Evolutionary conservation across 2,797 vertebrate species (phyloP).

Genomic region (Sandelia bainsii): DNA sequence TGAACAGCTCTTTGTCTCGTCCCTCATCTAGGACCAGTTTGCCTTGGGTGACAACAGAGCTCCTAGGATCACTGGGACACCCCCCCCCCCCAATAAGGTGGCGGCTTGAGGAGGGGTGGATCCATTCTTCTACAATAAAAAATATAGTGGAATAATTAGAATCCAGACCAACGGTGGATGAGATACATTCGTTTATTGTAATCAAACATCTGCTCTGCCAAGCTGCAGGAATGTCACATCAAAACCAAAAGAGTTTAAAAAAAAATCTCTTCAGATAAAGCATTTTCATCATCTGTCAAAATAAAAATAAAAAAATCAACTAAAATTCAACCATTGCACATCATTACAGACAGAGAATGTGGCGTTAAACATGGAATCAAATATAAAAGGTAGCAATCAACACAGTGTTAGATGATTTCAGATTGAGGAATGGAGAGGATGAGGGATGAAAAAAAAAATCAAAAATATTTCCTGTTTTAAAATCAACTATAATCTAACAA

Average conservation of each 20-base stretch:
- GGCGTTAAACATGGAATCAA: constrained; percentile 18
- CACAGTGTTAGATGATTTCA: constrained; percentile 16
- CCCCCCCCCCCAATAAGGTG: no score
- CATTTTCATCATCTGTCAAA: constrained; percentile 40
- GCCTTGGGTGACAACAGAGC: no score
- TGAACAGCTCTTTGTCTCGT: no score
- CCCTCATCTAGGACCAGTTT: no score
- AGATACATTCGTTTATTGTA: constrained; percentile 78
- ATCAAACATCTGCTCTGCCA: constrained; percentile 51
- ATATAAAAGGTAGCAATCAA: constrained; percentile 29
- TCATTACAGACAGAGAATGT: constrained; percentile 25
- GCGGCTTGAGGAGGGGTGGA: no score
- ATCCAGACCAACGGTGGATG: constrained; percentile 6
- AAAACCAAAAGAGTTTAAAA: constrained; percentile 35
- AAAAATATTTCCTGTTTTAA: constrained; percentile 42
- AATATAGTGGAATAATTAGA: not conserved
- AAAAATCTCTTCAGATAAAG: constrained; percentile 48
- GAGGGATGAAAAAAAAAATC: not conserved
- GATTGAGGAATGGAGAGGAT: not conserved
- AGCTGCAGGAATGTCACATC: constrained; percentile 53
- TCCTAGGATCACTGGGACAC: no score
- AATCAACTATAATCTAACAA: constrained; percentile 20
- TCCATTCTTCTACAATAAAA: no score
- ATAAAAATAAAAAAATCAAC: constrained; percentile 31
- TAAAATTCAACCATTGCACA: constrained; percentile 38